These are phyloP conservation scores for Scrobipalpa atriplicella DNA, from an alignment of 2,888 invertebrate genomes.

Conservation along the genomic window DNA sequence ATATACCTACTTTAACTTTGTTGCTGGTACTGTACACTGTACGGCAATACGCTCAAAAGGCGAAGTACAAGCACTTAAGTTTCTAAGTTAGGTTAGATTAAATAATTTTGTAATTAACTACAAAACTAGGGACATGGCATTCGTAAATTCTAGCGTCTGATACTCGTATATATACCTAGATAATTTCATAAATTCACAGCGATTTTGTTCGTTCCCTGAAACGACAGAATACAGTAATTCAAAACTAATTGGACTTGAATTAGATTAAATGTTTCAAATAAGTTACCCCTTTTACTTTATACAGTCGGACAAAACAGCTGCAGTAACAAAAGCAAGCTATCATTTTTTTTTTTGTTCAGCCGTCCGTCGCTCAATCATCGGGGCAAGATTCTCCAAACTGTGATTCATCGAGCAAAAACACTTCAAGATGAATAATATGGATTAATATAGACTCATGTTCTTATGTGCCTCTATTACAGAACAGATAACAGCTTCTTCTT, in stretches of 20 bases:
- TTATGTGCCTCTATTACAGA: background rate
- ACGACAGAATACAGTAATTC: background rate
- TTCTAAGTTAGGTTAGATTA: no score
- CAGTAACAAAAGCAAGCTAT: background rate
- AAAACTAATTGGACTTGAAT: background rate
- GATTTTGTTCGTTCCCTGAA: background rate
- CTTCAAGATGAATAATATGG: slow-evolving; percentile 10
- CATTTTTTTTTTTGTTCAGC: background rate
- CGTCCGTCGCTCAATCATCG: background rate
- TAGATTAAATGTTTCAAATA: background rate
- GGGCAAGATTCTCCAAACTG: slow-evolving; percentile 19
- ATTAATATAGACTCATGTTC: background rate
- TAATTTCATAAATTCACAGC: no score
- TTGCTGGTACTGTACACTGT: no score
- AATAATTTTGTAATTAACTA: no score
- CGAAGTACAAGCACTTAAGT: no score
- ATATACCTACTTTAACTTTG: no score
- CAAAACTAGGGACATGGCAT: no score
- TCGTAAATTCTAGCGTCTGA: no score
- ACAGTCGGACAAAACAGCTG: background rate
- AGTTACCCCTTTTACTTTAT: background rate
- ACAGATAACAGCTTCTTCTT: slow-evolving; percentile 7
- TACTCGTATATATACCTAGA: no score
- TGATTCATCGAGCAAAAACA: slow-evolving; percentile 23
- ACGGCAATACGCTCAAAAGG: no score